Evolutionary conservation across 1,140 invertebrate species (phyloP).

Genomic region (Lepidurus arcticus): DNA sequence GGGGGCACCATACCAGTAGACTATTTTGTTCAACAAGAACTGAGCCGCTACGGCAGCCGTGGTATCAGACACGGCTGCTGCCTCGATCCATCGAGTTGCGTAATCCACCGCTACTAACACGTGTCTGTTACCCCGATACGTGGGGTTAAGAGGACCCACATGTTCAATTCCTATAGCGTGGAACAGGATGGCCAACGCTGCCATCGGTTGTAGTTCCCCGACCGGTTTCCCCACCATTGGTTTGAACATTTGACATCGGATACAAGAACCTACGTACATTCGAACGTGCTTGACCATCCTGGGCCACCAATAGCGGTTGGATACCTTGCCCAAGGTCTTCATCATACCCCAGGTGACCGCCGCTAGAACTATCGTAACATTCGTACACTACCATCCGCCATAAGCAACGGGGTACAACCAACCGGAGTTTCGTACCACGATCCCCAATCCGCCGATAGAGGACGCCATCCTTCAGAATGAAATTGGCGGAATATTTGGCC

Average conservation of each 20-base stretch:
- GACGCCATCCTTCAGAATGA: neutral
- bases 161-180: slow-evolving; percentile 19
- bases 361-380: neutral
- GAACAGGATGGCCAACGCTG: neutral
- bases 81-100: too few species aligned
- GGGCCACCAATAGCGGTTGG: too few species aligned
- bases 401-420: slow-evolving; percentile 27
- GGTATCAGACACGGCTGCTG: too few species aligned
- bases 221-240: slow-evolving; percentile 24
- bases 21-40: slow-evolving; percentile 38
- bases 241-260: slow-evolving; percentile 6
- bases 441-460: slow-evolving; percentile 26
- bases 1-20: slow-evolving; percentile 26
- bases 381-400: neutral
- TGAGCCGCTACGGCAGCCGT: too few species aligned
- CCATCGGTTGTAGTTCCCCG: slow-evolving; percentile 22
- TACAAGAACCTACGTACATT: neutral
- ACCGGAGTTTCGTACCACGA: slow-evolving; percentile 36
- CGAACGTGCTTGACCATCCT: neutral
- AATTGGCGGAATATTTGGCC: neutral
- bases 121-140: neutral
- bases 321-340: neutral
- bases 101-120: too few species aligned
- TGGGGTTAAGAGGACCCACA: slow-evolving; percentile 7
- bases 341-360: neutral